These are phyloP conservation scores for Tangara arthus DNA, from an alignment of 2,797 vertebrate species.

Conservation along the genomic window DNA sequence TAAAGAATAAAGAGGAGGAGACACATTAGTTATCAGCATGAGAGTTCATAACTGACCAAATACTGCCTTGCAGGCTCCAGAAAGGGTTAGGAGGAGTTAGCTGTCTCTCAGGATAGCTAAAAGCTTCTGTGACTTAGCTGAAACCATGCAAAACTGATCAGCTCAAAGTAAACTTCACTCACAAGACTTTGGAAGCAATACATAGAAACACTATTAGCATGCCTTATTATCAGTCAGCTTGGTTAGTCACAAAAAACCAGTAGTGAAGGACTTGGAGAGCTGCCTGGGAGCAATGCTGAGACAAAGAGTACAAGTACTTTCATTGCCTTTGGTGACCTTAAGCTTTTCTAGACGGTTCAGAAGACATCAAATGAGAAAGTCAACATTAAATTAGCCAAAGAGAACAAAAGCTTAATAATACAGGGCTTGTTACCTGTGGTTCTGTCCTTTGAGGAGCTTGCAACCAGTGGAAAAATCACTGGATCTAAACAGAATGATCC, in stretches of 20 bases:
- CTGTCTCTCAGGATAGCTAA: background rate
- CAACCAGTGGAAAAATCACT: background rate
- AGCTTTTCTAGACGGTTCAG: background rate
- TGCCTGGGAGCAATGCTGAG: background rate
- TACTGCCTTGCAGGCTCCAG: background rate
- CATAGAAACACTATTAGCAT: background rate
- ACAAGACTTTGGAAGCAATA: background rate
- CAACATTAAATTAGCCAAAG: background rate
- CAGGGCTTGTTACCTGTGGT: background rate
- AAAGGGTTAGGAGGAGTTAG: background rate
- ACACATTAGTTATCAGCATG: background rate
- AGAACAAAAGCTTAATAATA: background rate
- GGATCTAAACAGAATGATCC: background rate
- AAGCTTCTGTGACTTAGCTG: background rate
- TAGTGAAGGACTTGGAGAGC: background rate
- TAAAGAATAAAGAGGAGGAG: background rate
- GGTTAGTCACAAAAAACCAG: background rate
- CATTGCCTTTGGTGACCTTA: background rate
- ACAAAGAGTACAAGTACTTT: background rate
- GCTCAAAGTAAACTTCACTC: background rate
- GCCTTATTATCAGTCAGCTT: background rate
- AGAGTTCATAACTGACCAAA: background rate
- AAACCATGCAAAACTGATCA: background rate
- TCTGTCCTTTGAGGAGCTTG: background rate
- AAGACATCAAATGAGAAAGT: background rate